Percentiles rank a stretch among this genome's conserved stretches.
phyloP scores from a whole-genome alignment of 2,113 vertebrate species.

The Apistogramma diplotaenia region DNA sequence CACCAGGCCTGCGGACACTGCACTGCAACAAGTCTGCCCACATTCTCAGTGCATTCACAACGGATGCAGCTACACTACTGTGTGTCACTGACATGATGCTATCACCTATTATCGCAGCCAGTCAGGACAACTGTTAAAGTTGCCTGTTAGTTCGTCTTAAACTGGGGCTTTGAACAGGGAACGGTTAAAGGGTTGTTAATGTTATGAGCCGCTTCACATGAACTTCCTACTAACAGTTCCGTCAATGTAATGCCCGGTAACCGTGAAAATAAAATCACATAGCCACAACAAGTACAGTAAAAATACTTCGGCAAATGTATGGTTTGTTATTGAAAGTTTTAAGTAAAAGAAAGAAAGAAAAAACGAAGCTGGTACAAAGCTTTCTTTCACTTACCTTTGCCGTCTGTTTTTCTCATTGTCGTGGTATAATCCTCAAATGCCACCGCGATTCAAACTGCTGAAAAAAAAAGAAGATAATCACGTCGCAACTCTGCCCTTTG shows the following conservation, averaged over 20 bases:
- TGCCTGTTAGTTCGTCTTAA: neutral
- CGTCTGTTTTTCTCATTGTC: conserved; percentile 62
- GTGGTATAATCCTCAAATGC: conserved; percentile 43
- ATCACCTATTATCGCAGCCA: neutral
- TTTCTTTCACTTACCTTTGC: conserved; percentile 56
- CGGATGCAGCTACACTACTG: neutral
- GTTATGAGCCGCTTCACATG: neutral
- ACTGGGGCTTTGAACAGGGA: neutral
- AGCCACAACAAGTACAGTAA: neutral
- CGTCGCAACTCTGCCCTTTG: neutral
- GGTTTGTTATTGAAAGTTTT: neutral
- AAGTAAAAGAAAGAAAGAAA: neutral
- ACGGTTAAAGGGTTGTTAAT: neutral
- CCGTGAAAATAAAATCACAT: neutral
- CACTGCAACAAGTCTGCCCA: conserved; percentile 40
- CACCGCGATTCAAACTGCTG: conserved; percentile 1
- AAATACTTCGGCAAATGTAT: neutral
- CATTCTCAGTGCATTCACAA: conserved; percentile 17
- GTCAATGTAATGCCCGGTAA: neutral
- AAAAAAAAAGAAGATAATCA: neutral
- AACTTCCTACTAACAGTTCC: conserved; percentile 26
- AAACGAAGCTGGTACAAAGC: neutral
- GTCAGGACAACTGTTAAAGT: neutral
- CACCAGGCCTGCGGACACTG: conserved; percentile 16
- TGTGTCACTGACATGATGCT: neutral